These are phyloP conservation scores for Gavialis gangeticus DNA, from an alignment of 2,113 vertebrate species.

Conservation along the genomic window DNA sequence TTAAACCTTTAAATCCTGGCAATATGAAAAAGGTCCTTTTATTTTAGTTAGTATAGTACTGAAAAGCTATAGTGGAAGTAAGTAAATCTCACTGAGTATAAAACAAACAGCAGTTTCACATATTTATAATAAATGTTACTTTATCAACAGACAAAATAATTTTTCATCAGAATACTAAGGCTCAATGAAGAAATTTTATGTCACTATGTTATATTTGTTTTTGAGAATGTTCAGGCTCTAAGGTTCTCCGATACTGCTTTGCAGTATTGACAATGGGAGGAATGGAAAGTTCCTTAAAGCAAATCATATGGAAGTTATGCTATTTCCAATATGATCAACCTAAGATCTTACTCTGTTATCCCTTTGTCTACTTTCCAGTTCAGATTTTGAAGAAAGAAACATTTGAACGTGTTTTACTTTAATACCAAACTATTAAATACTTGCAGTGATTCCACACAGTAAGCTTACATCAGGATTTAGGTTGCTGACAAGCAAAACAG, in stretches of 20 bases:
- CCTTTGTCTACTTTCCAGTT: not conserved
- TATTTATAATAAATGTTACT: not conserved
- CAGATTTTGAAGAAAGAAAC: not conserved
- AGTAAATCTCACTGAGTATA: not conserved
- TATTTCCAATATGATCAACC: not conserved
- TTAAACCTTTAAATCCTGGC: not conserved
- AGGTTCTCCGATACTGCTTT: not conserved
- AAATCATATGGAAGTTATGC: not conserved
- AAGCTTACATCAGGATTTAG: slow-evolving; percentile 88
- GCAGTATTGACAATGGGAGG: not conserved
- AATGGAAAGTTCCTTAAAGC: not conserved
- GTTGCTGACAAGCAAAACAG: slow-evolving; percentile 87
- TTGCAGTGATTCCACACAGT: not conserved
- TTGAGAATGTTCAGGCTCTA: not conserved
- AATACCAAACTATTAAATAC: not conserved
- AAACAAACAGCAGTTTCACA: not conserved
- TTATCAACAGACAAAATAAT: not conserved
- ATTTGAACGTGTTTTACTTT: not conserved
- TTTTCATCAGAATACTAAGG: not conserved
- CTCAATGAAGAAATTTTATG: not conserved
- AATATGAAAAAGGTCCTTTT: not conserved
- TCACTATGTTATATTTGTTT: not conserved
- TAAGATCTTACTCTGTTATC: not conserved
- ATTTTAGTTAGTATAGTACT: not conserved
- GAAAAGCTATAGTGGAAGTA: not conserved